Percentiles rank a stretch among this genome's conserved stretches.
These are phyloP conservation scores for Amblyopsis rosae DNA, from an alignment of 2,113 vertebrate species.

Conservation along the genomic window DNA sequence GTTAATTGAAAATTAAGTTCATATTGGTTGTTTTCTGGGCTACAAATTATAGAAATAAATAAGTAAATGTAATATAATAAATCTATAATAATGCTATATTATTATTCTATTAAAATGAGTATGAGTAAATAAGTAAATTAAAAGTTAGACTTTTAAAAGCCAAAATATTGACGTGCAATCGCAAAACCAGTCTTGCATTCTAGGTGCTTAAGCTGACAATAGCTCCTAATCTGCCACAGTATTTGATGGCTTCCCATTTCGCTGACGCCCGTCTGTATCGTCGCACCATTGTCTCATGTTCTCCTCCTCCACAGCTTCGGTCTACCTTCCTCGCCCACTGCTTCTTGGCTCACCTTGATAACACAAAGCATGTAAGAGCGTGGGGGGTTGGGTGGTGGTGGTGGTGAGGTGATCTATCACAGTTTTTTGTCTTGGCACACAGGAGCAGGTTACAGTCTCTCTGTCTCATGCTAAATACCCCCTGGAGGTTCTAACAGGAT, in stretches of 20 bases:
- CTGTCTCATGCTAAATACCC: constrained; percentile 10
- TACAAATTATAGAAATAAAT: too few relatives aligned
- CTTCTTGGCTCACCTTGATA: constrained; percentile 28
- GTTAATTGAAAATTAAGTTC: too few relatives aligned
- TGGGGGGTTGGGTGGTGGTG: constrained; percentile 2
- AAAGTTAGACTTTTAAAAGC: too few relatives aligned
- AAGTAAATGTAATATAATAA: too few relatives aligned
- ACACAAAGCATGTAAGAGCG: constrained; percentile 49
- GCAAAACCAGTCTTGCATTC: not conserved
- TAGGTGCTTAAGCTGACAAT: not conserved
- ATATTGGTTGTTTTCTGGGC: too few relatives aligned
- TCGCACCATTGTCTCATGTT: not conserved
- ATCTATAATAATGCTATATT: too few relatives aligned
- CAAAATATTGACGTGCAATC: too few relatives aligned
- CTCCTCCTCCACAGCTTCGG: not conserved
- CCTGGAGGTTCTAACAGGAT: constrained; percentile 59
- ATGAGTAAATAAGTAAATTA: too few relatives aligned
- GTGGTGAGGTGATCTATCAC: constrained; percentile 52
- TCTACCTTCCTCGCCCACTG: not conserved
- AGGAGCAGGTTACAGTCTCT: constrained; percentile 15
- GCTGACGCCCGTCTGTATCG: not conserved
- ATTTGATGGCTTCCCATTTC: not conserved
- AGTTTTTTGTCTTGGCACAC: constrained; percentile 34
- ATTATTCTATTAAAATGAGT: too few relatives aligned
- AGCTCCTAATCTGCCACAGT: not conserved